A percentile compares a stretch with the other conserved stretches of the same genome.
phyloP scores from a whole-genome alignment of 2,113 vertebrate genomes.

The Mustela nigripes region DNA sequence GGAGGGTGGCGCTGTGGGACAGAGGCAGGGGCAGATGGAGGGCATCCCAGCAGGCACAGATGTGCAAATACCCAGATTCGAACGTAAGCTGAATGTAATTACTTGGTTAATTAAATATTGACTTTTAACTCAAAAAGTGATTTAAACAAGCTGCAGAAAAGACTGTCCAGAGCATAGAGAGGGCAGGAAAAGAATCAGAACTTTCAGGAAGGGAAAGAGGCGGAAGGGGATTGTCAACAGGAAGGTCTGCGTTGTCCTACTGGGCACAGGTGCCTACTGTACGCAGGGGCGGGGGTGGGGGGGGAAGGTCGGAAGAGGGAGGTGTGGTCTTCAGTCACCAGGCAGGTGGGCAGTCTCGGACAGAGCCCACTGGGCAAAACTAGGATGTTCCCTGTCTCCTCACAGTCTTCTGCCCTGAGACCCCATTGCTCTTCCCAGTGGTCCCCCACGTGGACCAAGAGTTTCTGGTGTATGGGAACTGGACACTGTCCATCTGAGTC shows the following conservation, averaged over 20 bases:
- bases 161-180: neutral
- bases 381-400: neutral
- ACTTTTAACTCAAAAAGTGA: slow-evolving; percentile 79
- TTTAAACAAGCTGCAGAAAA: slow-evolving; percentile 69
- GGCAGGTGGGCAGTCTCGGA: neutral
- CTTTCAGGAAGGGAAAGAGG: neutral
- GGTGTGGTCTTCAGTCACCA: neutral
- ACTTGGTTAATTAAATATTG: slow-evolving; percentile 82
- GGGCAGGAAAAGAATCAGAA: neutral
- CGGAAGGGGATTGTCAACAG: accelerated
- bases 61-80: slow-evolving; percentile 68
- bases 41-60: slow-evolving; percentile 29
- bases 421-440: neutral
- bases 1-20: neutral
- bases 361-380: neutral
- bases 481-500: neutral
- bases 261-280: neutral
- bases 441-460: neutral
- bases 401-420: neutral
- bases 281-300: neutral
- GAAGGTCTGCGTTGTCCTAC: neutral
- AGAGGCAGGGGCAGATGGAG: slow-evolving; percentile 48
- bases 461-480: neutral
- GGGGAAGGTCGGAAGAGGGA: too few relatives aligned
- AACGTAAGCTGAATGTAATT: slow-evolving; percentile 72